Conservation (phyloP, 2,797 vertebrate species). For the Brachyrhaphis roseni region DNA sequence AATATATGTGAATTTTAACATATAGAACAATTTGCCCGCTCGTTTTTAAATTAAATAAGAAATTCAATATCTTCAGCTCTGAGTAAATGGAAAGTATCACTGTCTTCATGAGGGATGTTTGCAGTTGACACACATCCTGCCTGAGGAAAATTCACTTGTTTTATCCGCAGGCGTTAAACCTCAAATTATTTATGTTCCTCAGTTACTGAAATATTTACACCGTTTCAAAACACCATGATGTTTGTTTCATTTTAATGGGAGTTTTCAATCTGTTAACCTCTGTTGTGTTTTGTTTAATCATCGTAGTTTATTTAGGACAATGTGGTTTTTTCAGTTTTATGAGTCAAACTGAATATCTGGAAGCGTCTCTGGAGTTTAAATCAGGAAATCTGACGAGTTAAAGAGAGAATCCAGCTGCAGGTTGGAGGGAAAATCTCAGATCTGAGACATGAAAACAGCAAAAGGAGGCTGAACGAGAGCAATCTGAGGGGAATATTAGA, state of each 20-base stretch:
- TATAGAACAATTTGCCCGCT: too few relatives aligned
- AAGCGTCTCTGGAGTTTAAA: background rate
- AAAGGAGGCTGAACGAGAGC: background rate
- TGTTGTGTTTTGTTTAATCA: background rate
- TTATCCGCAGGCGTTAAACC: background rate
- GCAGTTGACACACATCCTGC: background rate
- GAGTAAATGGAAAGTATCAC: background rate
- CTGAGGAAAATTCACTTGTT: background rate
- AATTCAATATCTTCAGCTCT: too few relatives aligned
- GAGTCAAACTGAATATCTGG: background rate
- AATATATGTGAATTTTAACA: background rate
- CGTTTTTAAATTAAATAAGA: too few relatives aligned
- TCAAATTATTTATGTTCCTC: background rate
- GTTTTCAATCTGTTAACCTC: background rate
- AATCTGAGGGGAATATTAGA: background rate
- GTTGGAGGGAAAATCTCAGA: background rate
- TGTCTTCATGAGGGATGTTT: background rate
- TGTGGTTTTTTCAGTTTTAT: background rate
- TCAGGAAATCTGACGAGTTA: background rate
- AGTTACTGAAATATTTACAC: background rate
- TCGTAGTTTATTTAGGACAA: background rate
- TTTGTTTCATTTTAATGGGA: background rate
- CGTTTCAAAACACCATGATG: background rate
- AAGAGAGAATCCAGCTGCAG: background rate
- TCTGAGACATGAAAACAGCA: background rate